Conservation (phyloP, 2,113 vertebrate species). For the Baryphthengus martii region DNA sequence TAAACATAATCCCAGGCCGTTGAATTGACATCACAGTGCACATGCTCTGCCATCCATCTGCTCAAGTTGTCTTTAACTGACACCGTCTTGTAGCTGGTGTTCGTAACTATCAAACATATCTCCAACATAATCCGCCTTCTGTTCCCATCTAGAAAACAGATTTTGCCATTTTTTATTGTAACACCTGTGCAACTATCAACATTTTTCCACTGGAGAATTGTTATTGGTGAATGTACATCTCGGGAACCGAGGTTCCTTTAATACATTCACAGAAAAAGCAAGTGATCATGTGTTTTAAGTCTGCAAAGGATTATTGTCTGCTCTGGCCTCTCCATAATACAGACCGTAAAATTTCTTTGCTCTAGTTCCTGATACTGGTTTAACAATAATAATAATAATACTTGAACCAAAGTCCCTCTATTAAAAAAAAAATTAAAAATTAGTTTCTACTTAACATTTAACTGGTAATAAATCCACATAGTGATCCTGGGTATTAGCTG, state of each 20-base stretch:
- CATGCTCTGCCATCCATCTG: constrained; percentile 57
- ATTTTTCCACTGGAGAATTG: constrained; percentile 33
- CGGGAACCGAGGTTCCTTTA: neutral
- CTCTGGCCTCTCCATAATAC: neutral
- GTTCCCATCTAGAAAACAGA: constrained; percentile 61
- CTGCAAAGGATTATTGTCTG: neutral
- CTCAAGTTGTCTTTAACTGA: constrained; percentile 61
- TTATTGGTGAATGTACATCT: neutral
- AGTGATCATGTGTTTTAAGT: neutral
- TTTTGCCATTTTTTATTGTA: constrained; percentile 49
- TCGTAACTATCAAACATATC: constrained; percentile 47
- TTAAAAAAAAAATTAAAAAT: neutral
- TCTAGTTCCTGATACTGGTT: neutral
- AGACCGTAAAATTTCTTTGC: neutral
- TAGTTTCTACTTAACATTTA: neutral
- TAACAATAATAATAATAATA: neutral
- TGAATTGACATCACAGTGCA: constrained; percentile 61
- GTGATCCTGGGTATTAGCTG: neutral
- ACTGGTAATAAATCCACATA: neutral
- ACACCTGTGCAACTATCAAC: constrained; percentile 34
- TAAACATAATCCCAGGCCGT: constrained; percentile 45
- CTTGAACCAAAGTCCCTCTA: neutral
- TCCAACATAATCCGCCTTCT: constrained; percentile 61
- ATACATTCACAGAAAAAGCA: neutral
- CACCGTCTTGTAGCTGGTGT: constrained; percentile 51